Conservation (phyloP, 2,797 vertebrate genomes). For the Muscicapa comitata region DNA sequence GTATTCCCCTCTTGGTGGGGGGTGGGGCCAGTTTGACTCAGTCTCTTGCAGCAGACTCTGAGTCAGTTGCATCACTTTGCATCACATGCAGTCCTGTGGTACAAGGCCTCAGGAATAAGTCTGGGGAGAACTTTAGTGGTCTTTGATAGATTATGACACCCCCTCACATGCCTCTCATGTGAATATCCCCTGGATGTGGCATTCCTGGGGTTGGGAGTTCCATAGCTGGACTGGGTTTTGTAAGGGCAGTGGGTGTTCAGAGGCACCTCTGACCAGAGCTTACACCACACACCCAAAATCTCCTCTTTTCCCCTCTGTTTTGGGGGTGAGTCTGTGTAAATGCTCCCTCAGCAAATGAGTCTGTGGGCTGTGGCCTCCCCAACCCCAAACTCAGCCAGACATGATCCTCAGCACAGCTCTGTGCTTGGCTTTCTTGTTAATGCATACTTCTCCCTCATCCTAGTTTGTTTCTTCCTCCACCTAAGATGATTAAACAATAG, state of each 20-base stretch:
- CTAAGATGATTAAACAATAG: neutral
- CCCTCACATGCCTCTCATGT: rapidly evolving
- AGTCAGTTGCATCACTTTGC: neutral
- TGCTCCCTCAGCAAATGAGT: neutral
- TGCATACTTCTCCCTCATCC: too few species aligned
- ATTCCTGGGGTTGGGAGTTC: too few species aligned
- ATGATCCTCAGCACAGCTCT: neutral
- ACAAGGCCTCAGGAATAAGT: too few species aligned
- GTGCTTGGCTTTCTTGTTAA: neutral
- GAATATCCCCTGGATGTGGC: neutral
- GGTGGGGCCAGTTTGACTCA: neutral
- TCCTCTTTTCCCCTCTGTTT: rapidly evolving
- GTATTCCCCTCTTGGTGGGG: too few species aligned
- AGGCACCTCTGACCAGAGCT: neutral
- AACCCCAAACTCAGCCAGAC: too few species aligned
- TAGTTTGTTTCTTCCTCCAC: neutral
- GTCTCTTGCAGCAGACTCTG: neutral
- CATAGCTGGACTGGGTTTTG: too few species aligned
- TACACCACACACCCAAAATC: neutral
- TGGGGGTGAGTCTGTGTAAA: neutral
- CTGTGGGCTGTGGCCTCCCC: neutral
- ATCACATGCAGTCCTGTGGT: rapidly evolving
- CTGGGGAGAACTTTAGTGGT: neutral
- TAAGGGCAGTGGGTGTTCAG: neutral
- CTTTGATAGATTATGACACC: neutral